These are phyloP conservation scores for Champsocephalus gunnari DNA, from an alignment of 2,797 vertebrate genomes.

Conservation along the genomic window DNA sequence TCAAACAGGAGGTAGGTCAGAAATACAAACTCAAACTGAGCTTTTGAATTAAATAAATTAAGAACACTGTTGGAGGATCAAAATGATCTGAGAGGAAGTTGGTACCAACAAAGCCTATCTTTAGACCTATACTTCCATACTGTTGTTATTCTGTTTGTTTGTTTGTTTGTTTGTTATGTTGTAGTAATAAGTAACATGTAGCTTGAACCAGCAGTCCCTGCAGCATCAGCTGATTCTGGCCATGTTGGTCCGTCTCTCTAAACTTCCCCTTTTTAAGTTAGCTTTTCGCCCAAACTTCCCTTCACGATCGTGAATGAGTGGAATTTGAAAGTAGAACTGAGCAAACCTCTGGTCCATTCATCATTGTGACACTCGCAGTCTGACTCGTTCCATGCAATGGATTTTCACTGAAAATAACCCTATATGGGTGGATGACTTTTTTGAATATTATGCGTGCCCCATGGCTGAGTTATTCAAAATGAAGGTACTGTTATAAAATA, in stretches of 20 bases:
- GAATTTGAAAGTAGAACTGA: slow-evolving; percentile 52
- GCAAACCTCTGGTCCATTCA: slow-evolving; percentile 48
- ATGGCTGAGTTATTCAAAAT: slow-evolving; percentile 33
- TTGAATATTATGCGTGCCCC: slow-evolving; percentile 17
- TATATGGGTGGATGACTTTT: slow-evolving; percentile 33
- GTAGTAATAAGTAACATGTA: slow-evolving; percentile 14
- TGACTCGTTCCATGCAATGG: slow-evolving; percentile 24
- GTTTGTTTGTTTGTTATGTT: background rate
- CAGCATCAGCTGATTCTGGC: slow-evolving; percentile 41
- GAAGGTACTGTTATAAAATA: slow-evolving; percentile 17
- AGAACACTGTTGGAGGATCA: background rate
- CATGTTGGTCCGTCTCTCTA: slow-evolving; percentile 30
- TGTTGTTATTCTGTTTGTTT: background rate
- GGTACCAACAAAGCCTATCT: background rate
- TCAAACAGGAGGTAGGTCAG: background rate
- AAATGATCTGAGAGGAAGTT: background rate
- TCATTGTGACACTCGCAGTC: slow-evolving; percentile 33
- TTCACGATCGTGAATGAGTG: slow-evolving; percentile 51
- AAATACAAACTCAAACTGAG: background rate
- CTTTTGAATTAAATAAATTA: background rate
- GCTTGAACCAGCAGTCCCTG: slow-evolving; percentile 10
- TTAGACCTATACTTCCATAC: background rate
- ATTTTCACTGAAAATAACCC: slow-evolving; percentile 31
- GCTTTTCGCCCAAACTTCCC: slow-evolving; percentile 20
- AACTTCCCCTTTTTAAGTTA: slow-evolving; percentile 50